These are phyloP conservation scores for Poeciliopsis presidionis DNA, from an alignment of 2,797 vertebrate species.

Conservation along the genomic window DNA sequence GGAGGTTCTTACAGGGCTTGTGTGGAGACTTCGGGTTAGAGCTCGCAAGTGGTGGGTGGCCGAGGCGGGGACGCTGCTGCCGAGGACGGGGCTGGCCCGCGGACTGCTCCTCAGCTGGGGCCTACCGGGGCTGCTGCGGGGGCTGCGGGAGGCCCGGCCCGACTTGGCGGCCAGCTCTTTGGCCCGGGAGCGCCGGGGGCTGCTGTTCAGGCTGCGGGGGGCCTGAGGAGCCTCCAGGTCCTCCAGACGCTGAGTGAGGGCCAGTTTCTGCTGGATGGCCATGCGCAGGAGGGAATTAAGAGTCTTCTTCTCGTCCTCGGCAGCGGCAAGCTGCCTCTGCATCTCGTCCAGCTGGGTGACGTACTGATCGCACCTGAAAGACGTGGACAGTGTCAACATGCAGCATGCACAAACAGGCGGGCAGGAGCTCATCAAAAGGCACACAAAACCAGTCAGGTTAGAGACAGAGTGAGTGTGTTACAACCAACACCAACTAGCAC, in stretches of 20 bases:
- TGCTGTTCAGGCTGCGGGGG: conserved; percentile 77
- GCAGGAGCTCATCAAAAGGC: conserved; percentile 16
- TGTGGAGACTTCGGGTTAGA: conserved; percentile 80
- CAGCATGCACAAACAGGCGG: conserved; percentile 50
- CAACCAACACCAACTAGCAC: neutral
- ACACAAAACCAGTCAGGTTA: conserved; percentile 19
- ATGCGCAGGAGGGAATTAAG: conserved; percentile 87
- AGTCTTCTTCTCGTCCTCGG: conserved; percentile 89
- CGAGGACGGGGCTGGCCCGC: conserved; percentile 77
- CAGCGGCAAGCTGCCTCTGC: conserved; percentile 86
- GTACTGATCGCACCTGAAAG: conserved; percentile 88
- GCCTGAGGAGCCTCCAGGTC: conserved; percentile 77
- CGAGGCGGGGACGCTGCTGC: conserved; percentile 61
- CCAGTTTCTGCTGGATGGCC: conserved; percentile 90
- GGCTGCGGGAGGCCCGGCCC: conserved; percentile 76
- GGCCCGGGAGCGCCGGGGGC: conserved; percentile 77
- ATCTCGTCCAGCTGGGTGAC: conserved; percentile 89
- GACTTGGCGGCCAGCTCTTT: conserved; percentile 80
- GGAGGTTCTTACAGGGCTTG: conserved; percentile 83
- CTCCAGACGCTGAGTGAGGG: conserved; percentile 86
- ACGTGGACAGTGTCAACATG: conserved; percentile 38
- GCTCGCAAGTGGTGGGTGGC: conserved; percentile 74
- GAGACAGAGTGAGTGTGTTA: conserved; percentile 6
- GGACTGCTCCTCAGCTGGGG: conserved; percentile 77
- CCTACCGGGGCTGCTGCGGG: conserved; percentile 71